phyloP scores from a whole-genome alignment of 2,888 invertebrate genomes.

The Augiades crinisus region DNA sequence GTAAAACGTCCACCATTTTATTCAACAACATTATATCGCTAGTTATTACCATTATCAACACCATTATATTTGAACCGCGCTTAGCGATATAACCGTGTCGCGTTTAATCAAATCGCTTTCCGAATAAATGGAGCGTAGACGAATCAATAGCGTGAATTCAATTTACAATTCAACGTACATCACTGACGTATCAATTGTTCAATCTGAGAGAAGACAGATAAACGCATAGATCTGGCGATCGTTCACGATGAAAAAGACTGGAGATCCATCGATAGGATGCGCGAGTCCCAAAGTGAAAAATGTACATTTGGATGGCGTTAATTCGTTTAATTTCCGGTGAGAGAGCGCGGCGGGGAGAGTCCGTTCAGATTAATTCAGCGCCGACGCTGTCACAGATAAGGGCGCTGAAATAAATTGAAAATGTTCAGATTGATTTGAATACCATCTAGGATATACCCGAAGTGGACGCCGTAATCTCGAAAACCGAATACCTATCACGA shows the following conservation, averaged over 20 bases:
- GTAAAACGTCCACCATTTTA: background rate
- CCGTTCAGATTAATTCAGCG: conserved; percentile 79
- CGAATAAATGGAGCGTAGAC: conserved; percentile 71
- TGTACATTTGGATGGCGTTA: conserved; percentile 82
- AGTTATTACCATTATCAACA: conserved; percentile 40
- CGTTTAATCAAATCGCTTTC: conserved; percentile 70
- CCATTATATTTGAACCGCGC: conserved; percentile 53
- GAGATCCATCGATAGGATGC: conserved; percentile 76
- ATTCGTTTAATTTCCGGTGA: conserved; percentile 82
- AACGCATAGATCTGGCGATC: conserved; percentile 72
- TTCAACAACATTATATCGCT: conserved; percentile 26
- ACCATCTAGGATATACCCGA: conserved; percentile 71
- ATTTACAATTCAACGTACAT: conserved; percentile 77
- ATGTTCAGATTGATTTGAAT: conserved; percentile 82
- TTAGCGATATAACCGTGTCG: conserved; percentile 56
- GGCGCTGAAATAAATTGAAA: conserved; percentile 82
- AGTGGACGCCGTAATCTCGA: conserved; percentile 42
- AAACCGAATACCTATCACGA: conserved; percentile 45
- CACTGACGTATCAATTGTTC: conserved; percentile 78
- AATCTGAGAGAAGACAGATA: conserved; percentile 76
- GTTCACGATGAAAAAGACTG: conserved; percentile 74
- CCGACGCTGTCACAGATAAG: conserved; percentile 78
- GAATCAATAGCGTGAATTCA: conserved; percentile 75
- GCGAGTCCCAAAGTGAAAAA: conserved; percentile 78
- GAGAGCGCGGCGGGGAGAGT: conserved; percentile 54